Evolutionary conservation across 2,888 invertebrate species (phyloP).

Genomic region (Rhamphomyia laevipes): DNA sequence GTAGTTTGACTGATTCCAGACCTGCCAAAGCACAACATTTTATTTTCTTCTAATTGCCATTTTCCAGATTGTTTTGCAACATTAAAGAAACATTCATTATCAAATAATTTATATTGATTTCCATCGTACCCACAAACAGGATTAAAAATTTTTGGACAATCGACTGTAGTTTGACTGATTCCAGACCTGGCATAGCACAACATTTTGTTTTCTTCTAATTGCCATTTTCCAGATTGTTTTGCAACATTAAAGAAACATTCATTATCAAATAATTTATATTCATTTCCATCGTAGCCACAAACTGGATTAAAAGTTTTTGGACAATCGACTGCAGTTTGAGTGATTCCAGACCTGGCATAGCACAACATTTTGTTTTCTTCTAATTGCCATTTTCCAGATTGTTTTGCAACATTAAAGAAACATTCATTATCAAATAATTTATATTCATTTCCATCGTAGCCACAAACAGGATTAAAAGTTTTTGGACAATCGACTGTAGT

Average conservation of each 20-base stretch:
- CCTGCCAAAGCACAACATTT: not conserved
- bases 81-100: conserved; percentile 3
- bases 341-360: not conserved
- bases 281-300: not conserved
- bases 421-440: not conserved
- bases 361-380: not conserved
- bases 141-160: not conserved
- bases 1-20: not conserved
- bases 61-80: not conserved
- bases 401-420: not conserved
- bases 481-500: not conserved
- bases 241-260: not conserved
- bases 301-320: not conserved
- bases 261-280: not conserved
- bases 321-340: not conserved
- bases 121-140: conserved; percentile 6
- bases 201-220: not conserved
- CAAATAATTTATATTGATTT: conserved; percentile 4
- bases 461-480: not conserved
- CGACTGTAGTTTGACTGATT: not conserved
- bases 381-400: not conserved
- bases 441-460: not conserved
- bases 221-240: not conserved
- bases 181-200: not conserved
- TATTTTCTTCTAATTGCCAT: not conserved